These are phyloP conservation scores for Pseudorasbora parva DNA, from an alignment of 2,113 vertebrate species.

Conservation along the genomic window DNA sequence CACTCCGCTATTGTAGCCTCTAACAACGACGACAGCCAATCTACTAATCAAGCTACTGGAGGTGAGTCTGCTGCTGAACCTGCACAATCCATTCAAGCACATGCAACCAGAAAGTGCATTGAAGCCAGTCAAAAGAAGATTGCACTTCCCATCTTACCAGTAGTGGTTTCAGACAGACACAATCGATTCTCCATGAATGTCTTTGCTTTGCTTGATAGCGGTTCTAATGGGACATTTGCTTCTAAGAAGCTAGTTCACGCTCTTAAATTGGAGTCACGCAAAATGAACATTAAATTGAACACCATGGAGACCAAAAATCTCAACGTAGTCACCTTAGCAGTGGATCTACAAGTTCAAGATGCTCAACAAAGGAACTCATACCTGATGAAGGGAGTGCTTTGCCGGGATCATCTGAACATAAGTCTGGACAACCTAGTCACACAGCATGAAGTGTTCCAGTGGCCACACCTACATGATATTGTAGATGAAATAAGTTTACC, in stretches of 20 bases:
- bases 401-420: too few species aligned
- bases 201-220: not conserved
- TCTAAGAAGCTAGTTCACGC: not conserved
- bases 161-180: not conserved
- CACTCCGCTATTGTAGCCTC: not conserved
- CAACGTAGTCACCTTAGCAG: not conserved
- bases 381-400: too few species aligned
- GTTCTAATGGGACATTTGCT: not conserved
- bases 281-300: conserved; percentile 4
- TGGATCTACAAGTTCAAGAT: too few species aligned
- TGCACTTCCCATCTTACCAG: not conserved
- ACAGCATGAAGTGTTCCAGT: too few species aligned
- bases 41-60: not conserved
- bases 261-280: not conserved
- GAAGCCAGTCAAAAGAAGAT: not conserved
- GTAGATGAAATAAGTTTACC: too few species aligned
- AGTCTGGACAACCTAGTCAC: too few species aligned
- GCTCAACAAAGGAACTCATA: too few species aligned
- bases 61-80: not conserved
- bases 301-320: conserved; percentile 21
- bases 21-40: not conserved
- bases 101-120: not conserved
- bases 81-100: conserved; percentile 1
- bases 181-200: conserved; percentile 1
- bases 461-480: too few species aligned